phyloP scores from a whole-genome alignment of 1,140 invertebrate genomes.

The Sycobia sp. region DNA sequence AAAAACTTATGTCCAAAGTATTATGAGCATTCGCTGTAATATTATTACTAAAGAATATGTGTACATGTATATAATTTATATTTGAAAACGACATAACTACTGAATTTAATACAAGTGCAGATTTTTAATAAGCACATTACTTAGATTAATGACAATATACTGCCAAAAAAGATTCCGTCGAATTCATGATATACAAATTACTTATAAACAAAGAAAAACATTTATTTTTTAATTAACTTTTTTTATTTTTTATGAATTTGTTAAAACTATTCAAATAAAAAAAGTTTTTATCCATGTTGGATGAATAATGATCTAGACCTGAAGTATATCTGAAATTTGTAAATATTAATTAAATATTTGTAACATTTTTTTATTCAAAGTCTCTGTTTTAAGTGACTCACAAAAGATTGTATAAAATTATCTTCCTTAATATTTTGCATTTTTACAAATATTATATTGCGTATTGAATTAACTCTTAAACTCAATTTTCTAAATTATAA shows the following conservation, averaged over 20 bases:
- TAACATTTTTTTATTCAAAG: background rate
- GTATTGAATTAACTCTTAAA: background rate
- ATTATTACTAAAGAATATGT: conserved; percentile 32
- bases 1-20: conserved; percentile 30
- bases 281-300: too few species aligned
- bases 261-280: background rate
- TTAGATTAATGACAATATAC: conserved; percentile 6
- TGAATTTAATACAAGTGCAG: conserved; percentile 16
- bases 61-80: conserved; percentile 31
- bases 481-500: conserved; percentile 1
- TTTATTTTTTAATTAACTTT: background rate
- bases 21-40: conserved; percentile 23
- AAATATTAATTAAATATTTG: background rate
- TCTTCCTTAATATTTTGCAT: too few species aligned
- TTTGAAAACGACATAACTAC: conserved; percentile 14
- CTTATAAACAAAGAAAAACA: background rate
- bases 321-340: too few species aligned
- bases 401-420: conserved; percentile 5
- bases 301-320: too few species aligned
- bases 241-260: background rate
- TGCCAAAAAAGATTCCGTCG: conserved; percentile 20
- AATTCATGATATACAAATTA: conserved; percentile 3
- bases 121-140: conserved; percentile 6
- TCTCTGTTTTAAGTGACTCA: background rate
- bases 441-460: conserved; percentile 11